Evolutionary conservation across 2,888 invertebrate species (phyloP), one percentile per base, ranked within the genome.

Genomic region (Sphaeridia pumilis): DNA sequence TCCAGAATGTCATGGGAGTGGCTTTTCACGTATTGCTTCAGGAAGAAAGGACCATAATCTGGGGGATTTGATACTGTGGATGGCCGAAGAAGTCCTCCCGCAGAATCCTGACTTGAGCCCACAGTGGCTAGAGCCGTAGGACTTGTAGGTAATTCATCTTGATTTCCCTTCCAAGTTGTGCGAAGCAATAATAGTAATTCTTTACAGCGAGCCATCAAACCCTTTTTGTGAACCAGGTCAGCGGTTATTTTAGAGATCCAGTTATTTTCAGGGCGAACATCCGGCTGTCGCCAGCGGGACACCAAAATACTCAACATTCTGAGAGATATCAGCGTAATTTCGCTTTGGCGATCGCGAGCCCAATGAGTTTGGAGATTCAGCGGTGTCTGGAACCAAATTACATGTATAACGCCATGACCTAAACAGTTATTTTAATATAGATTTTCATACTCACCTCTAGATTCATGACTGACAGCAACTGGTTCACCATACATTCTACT

Each of bases 41-140:
- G 77, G 74, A 95, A 95, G 73, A 97, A 88, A 10, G 94, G 94
- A 4, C 88, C 86, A 85, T 94, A 90, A 69, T 97, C 94, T 0
- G 92, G 92, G 43, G 80, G 60, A 56, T 61, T 61, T 1, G 53
- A 27, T 7, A 53, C 46, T 17, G 58, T 56, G 26, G 55, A 57
- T 21, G 61, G 61, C 41, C 61, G 61, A 2, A 64, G 50, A 10
- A 61, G 34, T 27, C n/a, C 38, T 4, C 36, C 25, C 14, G 17
- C n/a, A 20, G 14, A 35, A 24, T 50, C 45, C n/a, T n/a, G n/a
- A n/a, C n/a, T n/a, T n/a, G 45, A 7, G 2, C 21, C n/a, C 17
- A 45, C 36, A 24, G 28, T 21, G 3, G 44, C n/a, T n/a, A 45
- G 25, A 3, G 50, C 35, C 2, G 24, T 36, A 22, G 7, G 7